These are phyloP conservation scores for Campoplex capitator DNA, from an alignment of 2,888 invertebrate species.

Conservation along the genomic window DNA sequence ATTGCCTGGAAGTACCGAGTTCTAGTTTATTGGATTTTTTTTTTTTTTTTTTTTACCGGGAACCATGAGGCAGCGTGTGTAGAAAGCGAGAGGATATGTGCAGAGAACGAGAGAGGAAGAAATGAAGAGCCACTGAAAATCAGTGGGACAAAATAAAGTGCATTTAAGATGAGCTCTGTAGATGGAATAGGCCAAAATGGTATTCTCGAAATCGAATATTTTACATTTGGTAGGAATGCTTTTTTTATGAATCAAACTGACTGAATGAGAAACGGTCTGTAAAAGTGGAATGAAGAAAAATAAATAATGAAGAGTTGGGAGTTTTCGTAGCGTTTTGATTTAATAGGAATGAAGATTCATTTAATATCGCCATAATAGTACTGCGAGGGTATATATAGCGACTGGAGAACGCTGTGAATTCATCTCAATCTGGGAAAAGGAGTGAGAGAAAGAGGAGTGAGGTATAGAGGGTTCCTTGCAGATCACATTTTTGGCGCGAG, in stretches of 20 bases:
- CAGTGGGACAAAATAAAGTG: constrained; percentile 6
- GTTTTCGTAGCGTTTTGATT: background rate
- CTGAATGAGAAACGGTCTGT: background rate
- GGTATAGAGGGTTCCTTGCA: constrained; percentile 29
- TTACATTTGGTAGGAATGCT: no score
- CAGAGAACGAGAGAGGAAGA: background rate
- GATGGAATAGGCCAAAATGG: constrained; percentile 22
- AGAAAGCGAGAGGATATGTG: background rate
- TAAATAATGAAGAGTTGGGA: background rate
- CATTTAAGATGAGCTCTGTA: background rate
- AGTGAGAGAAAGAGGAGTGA: constrained; percentile 18
- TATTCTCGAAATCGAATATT: background rate
- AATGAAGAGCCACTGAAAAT: constrained; percentile 16
- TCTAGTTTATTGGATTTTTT: constrained; percentile 62
- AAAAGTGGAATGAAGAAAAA: background rate
- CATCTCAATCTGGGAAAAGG: background rate
- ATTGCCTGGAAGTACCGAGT: constrained; percentile 62
- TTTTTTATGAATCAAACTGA: background rate
- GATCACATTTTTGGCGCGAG: constrained; percentile 66
- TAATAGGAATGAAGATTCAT: background rate
- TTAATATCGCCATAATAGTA: background rate
- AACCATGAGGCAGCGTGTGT: background rate
- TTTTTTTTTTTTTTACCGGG: constrained; percentile 68
- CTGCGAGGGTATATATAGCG: background rate
- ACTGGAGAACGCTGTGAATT: background rate